Conservation (phyloP, 2,888 invertebrate genomes). For the Ornithoptera priamus region DNA sequence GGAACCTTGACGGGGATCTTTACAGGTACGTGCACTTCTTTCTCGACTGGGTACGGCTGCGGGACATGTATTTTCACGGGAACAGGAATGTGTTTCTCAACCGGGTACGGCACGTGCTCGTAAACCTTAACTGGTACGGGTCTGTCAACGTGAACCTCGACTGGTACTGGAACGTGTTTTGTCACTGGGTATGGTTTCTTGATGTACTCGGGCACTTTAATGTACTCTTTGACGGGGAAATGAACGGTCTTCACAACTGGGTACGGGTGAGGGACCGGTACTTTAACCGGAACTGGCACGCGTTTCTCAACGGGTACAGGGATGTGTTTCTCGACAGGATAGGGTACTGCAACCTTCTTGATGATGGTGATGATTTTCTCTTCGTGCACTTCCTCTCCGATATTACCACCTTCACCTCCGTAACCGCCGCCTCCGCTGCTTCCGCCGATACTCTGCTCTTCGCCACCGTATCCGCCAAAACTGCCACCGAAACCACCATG, state of each 20-base stretch:
- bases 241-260: conserved; percentile 85
- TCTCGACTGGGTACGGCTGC: conserved; percentile 87
- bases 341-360: conserved; percentile 86
- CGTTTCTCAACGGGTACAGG: conserved; percentile 85
- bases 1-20: conserved; percentile 86
- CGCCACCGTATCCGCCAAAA: conserved; percentile 46
- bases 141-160: conserved; percentile 83
- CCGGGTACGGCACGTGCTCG: conserved; percentile 84
- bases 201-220: conserved; percentile 84
- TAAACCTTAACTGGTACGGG: conserved; percentile 83
- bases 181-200: conserved; percentile 85
- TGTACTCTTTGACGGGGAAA: conserved; percentile 82
- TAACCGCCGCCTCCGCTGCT: conserved; percentile 39
- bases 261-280: conserved; percentile 85
- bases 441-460: conserved; percentile 38
- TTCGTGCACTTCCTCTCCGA: conserved; percentile 51
- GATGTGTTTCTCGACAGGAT: conserved; percentile 85
- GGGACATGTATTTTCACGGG: conserved; percentile 87
- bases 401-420: conserved; percentile 37
- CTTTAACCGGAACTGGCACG: conserved; percentile 83
- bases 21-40: conserved; percentile 82
- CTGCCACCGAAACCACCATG: conserved; percentile 41
- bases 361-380: conserved; percentile 84
- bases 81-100: conserved; percentile 83
- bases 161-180: conserved; percentile 83